These are phyloP conservation scores for Cyrtonyx montezumae DNA, from an alignment of 2,113 vertebrate species.

Conservation along the genomic window DNA sequence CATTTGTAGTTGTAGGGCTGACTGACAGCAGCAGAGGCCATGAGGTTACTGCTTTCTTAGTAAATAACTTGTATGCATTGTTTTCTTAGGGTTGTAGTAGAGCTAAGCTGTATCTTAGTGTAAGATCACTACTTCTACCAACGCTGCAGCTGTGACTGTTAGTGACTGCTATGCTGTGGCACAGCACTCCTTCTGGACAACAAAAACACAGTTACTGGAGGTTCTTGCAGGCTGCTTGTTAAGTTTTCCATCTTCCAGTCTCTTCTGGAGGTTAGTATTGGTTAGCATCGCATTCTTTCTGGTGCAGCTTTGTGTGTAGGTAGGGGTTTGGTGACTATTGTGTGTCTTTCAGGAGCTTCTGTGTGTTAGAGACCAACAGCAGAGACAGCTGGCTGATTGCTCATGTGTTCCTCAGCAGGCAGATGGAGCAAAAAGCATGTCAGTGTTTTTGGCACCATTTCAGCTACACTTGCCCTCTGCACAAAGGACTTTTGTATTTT, in stretches of 20 bases:
- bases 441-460: slow-evolving; percentile 53
- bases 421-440: slow-evolving; percentile 68
- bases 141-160: not conserved
- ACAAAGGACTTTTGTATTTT: slow-evolving; percentile 56
- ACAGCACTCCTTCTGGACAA: not conserved
- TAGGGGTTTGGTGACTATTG: not conserved
- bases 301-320: not conserved
- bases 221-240: not conserved
- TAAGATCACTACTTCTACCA: not conserved
- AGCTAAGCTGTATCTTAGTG: not conserved
- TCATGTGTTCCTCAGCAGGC: slow-evolving; percentile 39
- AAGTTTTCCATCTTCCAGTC: not conserved
- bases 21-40: not conserved
- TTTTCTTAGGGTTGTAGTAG: not conserved
- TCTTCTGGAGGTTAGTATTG: not conserved
- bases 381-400: slow-evolving; percentile 58
- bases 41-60: not conserved
- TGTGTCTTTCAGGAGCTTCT: slow-evolving; percentile 4
- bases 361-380: not conserved
- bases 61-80: not conserved
- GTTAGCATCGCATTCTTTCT: not conserved
- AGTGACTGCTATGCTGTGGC: not conserved
- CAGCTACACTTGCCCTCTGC: slow-evolving; percentile 52
- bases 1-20: not conserved
- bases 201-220: not conserved